A percentile compares a stretch with the other conserved stretches of the same genome.
Conservation (phyloP, 1,140 invertebrate species). For the Gryllus bimaculatus region DNA sequence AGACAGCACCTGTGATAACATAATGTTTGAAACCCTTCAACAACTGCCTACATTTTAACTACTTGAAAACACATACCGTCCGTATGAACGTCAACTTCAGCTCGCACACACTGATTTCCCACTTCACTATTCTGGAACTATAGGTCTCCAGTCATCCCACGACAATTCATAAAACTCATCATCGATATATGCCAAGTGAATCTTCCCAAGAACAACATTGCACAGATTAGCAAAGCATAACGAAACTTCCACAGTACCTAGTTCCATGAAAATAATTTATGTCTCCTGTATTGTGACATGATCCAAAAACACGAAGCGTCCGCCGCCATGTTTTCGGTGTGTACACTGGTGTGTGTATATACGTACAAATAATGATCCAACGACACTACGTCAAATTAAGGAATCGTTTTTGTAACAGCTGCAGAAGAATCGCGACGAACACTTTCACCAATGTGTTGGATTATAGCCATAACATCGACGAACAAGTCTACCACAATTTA, state of each 20-base stretch:
- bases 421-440: no score
- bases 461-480: neutral
- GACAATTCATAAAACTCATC: neutral
- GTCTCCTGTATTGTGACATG: constrained; percentile 3
- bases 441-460: no score
- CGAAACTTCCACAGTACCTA: neutral
- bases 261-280: neutral
- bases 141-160: neutral
- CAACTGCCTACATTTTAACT: no score
- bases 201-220: neutral
- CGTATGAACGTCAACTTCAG: neutral
- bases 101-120: neutral
- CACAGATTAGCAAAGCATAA: neutral
- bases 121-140: neutral
- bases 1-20: no score
- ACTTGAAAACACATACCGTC: no score
- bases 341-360: neutral
- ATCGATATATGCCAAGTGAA: neutral
- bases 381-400: neutral
- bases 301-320: neutral
- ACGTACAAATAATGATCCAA: neutral
- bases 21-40: no score
- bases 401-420: no score
- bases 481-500: neutral
- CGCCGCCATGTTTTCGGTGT: neutral